Evolutionary conservation across 64 coral and sea anemone genomes (phyloP), one percentile per base, ranked within the genome.

Genomic region (Montipora capricornis): DNA sequence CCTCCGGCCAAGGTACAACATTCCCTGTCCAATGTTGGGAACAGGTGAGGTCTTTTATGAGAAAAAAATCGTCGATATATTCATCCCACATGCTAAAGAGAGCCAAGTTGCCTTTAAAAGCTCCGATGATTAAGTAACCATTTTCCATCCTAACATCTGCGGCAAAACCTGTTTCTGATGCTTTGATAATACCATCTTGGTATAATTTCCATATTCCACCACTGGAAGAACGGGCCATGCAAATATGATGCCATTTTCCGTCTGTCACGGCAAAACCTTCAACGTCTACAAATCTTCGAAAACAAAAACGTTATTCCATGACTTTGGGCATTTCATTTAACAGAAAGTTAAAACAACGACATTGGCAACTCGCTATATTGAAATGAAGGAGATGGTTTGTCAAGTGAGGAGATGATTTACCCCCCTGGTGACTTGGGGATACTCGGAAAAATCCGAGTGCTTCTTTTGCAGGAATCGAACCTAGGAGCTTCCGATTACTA

Each of bases 21-120:
- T 86, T 86, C 20, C 82, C 82, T 4, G 19, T 50, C 7, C 70
- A 5, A 37, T 37, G 37, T 24, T 16, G 10, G 0, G 82, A 86
- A 70, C 81, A 84, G 45, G 82, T 17, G 20, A 86, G 1, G 5
- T 73, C 16, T 73, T 86, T 16, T 3, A 86, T 71, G 62, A 60
- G 45, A 22, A 14, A n/a, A 20, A 19, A 0, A 51, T 86, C 82
- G 8, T 73, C 82, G 8, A 86, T 50, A 8, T 51, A 86, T 44
- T 86, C 66, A 68, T 86, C 82, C 82, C 82, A 86, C 82, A 86
- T 51, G 66, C 73, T 86, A 86, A 86, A 86, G 62, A 16, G 8
- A 70, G 62, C 49, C 19, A 86, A 71, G 66, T 2, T 67, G 1
- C 82, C 82, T 12, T 70, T n/a, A 20, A 86, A 86, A 8, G 5